Evolutionary conservation across 2,113 vertebrate species (phyloP).

Genomic region (Struthidea cinerea): DNA sequence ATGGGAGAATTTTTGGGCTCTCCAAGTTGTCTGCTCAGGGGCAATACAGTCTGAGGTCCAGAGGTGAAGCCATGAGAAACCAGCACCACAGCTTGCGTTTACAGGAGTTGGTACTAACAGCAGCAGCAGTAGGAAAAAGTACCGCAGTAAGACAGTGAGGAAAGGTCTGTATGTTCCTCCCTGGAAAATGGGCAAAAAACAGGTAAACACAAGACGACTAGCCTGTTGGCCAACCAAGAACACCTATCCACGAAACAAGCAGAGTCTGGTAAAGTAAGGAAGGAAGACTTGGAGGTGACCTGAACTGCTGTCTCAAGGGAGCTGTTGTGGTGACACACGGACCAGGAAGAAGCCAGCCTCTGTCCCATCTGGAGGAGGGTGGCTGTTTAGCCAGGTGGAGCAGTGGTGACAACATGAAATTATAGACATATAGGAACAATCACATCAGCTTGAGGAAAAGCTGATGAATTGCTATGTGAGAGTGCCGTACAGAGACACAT

Average conservation of each 20-base stretch:
- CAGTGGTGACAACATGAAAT: neutral
- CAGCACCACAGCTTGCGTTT: accelerated
- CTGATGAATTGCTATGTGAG: neutral
- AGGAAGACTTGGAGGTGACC: neutral
- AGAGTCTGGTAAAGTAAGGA: neutral
- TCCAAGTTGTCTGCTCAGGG: neutral
- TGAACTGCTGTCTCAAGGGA: neutral
- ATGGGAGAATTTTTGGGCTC: neutral
- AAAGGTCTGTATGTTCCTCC: neutral
- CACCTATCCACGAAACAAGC: neutral
- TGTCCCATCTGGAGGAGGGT: neutral
- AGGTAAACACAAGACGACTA: neutral
- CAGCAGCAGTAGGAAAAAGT: neutral
- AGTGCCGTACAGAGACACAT: neutral
- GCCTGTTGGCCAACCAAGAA: neutral
- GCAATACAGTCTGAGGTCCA: neutral
- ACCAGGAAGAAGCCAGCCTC: neutral
- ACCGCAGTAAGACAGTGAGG: neutral
- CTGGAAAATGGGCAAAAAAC: neutral
- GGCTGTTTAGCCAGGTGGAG: neutral
- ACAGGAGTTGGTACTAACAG: neutral
- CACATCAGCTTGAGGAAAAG: neutral
- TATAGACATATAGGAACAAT: neutral
- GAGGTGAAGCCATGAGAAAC: neutral
- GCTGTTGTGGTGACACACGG: neutral